A percentile compares a stretch with the other conserved stretches of the same genome.
Conservation (phyloP, 2,888 invertebrate species). For the Chalcis sispes region DNA sequence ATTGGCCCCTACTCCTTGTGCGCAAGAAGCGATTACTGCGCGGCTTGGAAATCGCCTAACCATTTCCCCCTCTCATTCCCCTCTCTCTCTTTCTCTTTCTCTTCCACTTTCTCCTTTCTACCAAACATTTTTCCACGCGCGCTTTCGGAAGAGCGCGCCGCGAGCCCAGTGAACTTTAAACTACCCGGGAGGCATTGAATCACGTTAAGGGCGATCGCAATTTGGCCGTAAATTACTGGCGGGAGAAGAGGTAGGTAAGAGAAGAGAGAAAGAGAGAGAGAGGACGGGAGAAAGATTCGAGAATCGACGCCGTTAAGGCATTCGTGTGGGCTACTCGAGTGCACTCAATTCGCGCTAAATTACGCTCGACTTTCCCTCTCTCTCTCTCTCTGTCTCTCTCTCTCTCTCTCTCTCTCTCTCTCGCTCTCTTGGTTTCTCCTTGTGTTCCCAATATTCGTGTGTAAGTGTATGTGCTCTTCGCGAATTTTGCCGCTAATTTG, state of each 20-base stretch:
- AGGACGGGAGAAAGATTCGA: slow-evolving; percentile 33
- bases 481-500: slow-evolving; percentile 46
- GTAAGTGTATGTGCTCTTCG: slow-evolving; percentile 6
- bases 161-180: slow-evolving; percentile 51
- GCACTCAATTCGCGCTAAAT: slow-evolving; percentile 52
- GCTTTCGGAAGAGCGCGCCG: too few relatives aligned
- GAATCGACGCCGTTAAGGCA: slow-evolving; percentile 32
- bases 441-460: too few relatives aligned
- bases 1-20: slow-evolving; percentile 49
- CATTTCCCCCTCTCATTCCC: background rate
- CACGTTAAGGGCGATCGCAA: slow-evolving; percentile 54
- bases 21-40: slow-evolving; percentile 38
- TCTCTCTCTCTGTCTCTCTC: too few relatives aligned
- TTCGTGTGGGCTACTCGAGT: slow-evolving; percentile 43
- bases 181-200: slow-evolving; percentile 51
- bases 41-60: slow-evolving; percentile 37
- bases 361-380: background rate
- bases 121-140: slow-evolving; percentile 45
- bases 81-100: background rate
- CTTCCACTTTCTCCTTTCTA: too few relatives aligned
- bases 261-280: background rate
- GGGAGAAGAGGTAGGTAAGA: background rate
- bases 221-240: slow-evolving; percentile 48
- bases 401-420: too few relatives aligned
- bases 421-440: too few relatives aligned